Conservation (phyloP, 2,888 invertebrate genomes). For the Gastrophysa polygoni region DNA sequence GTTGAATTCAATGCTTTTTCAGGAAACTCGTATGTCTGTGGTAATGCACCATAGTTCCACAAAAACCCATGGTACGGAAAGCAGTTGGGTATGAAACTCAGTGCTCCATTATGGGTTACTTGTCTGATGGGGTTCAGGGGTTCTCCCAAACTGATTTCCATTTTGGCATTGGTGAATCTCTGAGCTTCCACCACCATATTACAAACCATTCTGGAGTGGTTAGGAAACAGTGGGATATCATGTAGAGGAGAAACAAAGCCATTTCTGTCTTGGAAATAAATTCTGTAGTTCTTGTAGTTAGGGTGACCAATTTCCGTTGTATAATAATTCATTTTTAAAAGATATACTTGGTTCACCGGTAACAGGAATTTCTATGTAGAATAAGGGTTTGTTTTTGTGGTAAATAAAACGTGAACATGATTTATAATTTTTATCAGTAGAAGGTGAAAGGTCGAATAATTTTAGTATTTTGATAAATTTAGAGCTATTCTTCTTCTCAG, state of each 20-base stretch:
- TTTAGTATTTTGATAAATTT: too few species aligned
- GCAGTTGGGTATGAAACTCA: constrained; percentile 94
- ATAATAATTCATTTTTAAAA: constrained; percentile 49
- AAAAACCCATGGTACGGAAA: constrained; percentile 99
- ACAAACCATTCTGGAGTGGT: constrained; percentile 73
- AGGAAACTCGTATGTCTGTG: constrained; percentile 99
- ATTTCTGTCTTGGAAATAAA: constrained; percentile 81
- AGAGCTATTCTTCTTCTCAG: too few species aligned
- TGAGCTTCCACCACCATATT: constrained; percentile 99
- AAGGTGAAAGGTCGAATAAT: too few species aligned
- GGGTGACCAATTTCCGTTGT: constrained; percentile 76
- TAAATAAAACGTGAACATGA: too few species aligned
- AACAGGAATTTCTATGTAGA: too few species aligned
- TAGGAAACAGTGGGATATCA: constrained; percentile 93
- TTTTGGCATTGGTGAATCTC: constrained; percentile 99
- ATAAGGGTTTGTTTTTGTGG: too few species aligned
- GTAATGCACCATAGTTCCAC: constrained; percentile 99
- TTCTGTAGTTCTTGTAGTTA: constrained; percentile 81
- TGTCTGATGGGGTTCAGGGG: constrained; percentile 97
- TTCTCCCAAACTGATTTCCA: constrained; percentile 92
- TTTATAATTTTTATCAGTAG: too few species aligned
- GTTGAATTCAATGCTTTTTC: constrained; percentile 87
- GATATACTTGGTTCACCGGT: too few species aligned
- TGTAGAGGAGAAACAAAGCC: constrained; percentile 94
- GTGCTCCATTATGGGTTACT: constrained; percentile 94